Conservation (phyloP, 1,140 invertebrate species). For the Patella vulgata region DNA sequence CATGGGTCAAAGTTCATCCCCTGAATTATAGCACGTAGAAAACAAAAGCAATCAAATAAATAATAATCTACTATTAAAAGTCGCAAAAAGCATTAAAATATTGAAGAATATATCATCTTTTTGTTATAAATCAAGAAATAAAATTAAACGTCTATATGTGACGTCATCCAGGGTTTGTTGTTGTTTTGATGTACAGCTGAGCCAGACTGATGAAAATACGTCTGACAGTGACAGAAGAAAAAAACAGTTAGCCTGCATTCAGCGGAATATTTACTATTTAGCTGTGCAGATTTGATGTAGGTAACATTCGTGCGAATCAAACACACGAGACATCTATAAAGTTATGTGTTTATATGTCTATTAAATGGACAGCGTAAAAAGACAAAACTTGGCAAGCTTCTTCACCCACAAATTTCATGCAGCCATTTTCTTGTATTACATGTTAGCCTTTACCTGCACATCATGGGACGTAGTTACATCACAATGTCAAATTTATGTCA, state of each 20-base stretch:
- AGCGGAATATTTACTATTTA: too few relatives aligned
- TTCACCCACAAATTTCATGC: not conserved
- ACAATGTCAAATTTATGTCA: too few relatives aligned
- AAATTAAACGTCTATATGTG: conserved; percentile 2
- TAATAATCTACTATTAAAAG: conserved; percentile 1
- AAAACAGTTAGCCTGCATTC: too few relatives aligned
- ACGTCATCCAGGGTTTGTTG: conserved; percentile 5
- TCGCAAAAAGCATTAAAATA: not conserved
- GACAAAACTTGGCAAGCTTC: too few relatives aligned
- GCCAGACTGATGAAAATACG: not conserved
- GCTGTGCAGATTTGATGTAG: too few relatives aligned
- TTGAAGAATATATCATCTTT: not conserved
- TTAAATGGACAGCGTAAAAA: too few relatives aligned
- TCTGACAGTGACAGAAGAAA: too few relatives aligned
- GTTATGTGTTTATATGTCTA: too few relatives aligned
- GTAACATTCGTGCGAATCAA: too few relatives aligned
- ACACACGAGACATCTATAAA: too few relatives aligned
- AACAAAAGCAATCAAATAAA: not conserved
- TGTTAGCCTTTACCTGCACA: not conserved
- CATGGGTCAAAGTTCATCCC: not conserved
- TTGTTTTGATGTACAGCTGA: conserved; percentile 11
- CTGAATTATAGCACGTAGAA: not conserved
- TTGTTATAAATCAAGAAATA: not conserved
- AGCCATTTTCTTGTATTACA: not conserved
- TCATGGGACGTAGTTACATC: not conserved